Evolutionary conservation across 1,140 invertebrate genomes (phyloP).

Genomic region (Bactericera cockerelli): DNA sequence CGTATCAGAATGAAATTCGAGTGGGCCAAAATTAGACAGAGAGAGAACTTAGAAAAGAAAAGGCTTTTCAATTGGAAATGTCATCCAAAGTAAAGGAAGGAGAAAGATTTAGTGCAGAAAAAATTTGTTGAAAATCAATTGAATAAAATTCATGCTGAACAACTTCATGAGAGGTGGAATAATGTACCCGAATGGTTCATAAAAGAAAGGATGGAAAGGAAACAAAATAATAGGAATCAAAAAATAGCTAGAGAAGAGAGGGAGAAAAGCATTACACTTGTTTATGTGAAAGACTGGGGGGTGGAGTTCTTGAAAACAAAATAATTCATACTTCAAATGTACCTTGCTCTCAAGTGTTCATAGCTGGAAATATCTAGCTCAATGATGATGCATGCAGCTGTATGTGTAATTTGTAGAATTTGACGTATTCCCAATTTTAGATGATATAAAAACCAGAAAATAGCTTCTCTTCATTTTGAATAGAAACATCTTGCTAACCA

Average conservation of each 20-base stretch:
- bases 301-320: background rate
- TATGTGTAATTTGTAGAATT: no score
- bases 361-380: no score
- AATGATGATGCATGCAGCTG: no score
- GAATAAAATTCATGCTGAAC: conserved; percentile 24
- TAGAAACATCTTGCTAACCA: no score
- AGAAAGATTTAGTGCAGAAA: conserved; percentile 30
- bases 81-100: conserved; percentile 42
- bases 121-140: conserved; percentile 28
- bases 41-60: conserved; percentile 54
- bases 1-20: conserved; percentile 58
- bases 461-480: no score
- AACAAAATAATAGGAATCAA: conserved; percentile 12
- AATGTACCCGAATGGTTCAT: conserved; percentile 23
- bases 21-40: conserved; percentile 50
- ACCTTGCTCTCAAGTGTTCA: no score
- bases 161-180: conserved; percentile 22
- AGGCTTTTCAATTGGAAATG: conserved; percentile 50
- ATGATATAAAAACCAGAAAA: no score
- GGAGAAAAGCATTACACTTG: conserved; percentile 10
- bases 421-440: no score
- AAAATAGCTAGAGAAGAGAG: conserved; percentile 1
- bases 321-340: no score
- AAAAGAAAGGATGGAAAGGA: conserved; percentile 20
- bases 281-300: conserved; percentile 1